phyloP scores from a whole-genome alignment of 2,113 vertebrate species.

The Cheilinus undulatus region DNA sequence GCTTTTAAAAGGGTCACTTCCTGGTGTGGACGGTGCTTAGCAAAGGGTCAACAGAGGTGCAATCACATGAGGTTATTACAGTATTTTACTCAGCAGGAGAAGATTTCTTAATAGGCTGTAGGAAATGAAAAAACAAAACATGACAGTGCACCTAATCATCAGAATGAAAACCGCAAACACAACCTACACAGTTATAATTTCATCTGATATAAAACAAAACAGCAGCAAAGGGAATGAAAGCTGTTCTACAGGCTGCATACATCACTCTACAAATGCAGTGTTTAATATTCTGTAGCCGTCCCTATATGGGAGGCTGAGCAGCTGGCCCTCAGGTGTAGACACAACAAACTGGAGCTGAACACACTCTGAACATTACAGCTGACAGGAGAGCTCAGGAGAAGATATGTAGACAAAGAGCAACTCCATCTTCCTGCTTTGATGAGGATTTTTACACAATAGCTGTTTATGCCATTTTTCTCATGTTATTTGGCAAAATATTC shows the following conservation, averaged over 20 bases:
- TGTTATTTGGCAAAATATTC: too few species aligned
- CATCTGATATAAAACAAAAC: neutral
- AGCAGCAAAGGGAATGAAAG: neutral
- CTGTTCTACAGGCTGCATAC: neutral
- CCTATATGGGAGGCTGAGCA: constrained; percentile 39
- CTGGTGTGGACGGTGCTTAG: too few species aligned
- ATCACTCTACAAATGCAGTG: constrained; percentile 13
- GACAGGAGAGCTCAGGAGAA: constrained; percentile 34
- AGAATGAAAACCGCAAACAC: neutral
- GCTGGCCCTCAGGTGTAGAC: constrained; percentile 42
- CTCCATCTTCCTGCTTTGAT: neutral
- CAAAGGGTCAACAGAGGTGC: too few species aligned
- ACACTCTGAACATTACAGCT: constrained; percentile 36
- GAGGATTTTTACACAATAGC: neutral
- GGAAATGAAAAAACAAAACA: neutral
- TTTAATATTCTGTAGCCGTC: constrained; percentile 51
- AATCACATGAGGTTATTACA: constrained; percentile 32
- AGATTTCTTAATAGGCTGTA: neutral
- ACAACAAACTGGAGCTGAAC: constrained; percentile 43
- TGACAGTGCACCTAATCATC: neutral
- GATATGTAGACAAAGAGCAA: neutral
- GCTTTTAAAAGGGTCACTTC: too few species aligned
- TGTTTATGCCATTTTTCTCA: neutral
- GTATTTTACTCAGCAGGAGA: neutral
- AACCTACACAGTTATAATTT: neutral